phyloP scores from a whole-genome alignment of 2,888 invertebrate species.

The Pycnomerus fuliginosus region DNA sequence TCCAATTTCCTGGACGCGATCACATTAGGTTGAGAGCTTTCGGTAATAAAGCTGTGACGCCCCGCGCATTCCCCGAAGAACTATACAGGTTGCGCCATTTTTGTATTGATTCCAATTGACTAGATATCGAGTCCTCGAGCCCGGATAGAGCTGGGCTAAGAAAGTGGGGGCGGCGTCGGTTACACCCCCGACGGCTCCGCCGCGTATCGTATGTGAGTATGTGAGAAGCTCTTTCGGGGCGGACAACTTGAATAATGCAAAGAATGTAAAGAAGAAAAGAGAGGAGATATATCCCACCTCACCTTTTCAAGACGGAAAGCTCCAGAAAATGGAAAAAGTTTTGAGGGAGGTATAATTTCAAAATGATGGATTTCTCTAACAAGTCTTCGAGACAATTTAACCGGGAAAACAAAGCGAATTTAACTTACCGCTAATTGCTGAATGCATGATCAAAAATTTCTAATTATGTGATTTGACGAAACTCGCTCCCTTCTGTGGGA shows the following conservation, averaged over 20 bases:
- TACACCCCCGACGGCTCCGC: conserved; percentile 42
- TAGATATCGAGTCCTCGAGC: conserved; percentile 42
- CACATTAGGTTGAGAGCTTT: no score
- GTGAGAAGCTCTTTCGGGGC: conserved; percentile 47
- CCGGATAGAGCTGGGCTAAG: conserved; percentile 39
- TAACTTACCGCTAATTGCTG: no score
- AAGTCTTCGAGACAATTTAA: no score
- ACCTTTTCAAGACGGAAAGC: conserved; percentile 5
- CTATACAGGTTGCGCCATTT: conserved; percentile 41
- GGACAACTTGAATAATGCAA: conserved; percentile 42
- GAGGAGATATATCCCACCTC: conserved; percentile 13
- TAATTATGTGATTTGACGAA: conserved; percentile 8
- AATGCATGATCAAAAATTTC: no score
- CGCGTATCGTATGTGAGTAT: conserved; percentile 52
- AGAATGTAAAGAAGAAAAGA: conserved; percentile 28
- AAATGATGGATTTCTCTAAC: conserved; percentile 2
- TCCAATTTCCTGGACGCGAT: no score
- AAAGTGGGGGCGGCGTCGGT: conserved; percentile 41
- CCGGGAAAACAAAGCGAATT: no score
- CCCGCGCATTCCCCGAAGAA: neutral
- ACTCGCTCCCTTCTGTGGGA: conserved; percentile 14
- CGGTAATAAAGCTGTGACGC: no score
- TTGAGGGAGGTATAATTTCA: conserved; percentile 3
- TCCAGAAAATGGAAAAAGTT: conserved; percentile 15
- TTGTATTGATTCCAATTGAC: conserved; percentile 48